Evolutionary conservation across 1,140 invertebrate genomes (phyloP), one percentile per base, ranked within the genome.

Genomic region (Centruroides sculpturatus): DNA sequence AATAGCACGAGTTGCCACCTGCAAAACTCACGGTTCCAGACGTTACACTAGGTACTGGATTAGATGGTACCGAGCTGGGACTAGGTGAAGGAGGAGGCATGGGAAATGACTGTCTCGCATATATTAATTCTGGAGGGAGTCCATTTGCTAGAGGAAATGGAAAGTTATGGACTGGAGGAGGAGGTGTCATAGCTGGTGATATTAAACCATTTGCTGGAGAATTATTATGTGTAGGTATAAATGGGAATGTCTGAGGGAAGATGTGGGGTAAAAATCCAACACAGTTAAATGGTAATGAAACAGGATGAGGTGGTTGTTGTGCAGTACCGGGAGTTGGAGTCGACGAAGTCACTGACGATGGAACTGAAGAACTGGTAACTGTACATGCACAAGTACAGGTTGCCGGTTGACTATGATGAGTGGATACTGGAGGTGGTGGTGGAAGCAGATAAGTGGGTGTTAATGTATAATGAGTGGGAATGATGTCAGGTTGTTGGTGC

Each of bases 11-110:
- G 41, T 41, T 41, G 41, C 58, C 47, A 46, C 35, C 34, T 47
- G 55, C 35, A 23, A 36, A 13, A 50, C 52, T 55, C 35, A 60
- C 47, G 47, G 64, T 59, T 7, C 57, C 57, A 89, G 79, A 72
- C 82, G 83, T 58, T 80, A 74, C 71, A 85, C 79, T 69, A 87
- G 46, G 53, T 61, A 56, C 50, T 34, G 56, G 59, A 61, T 55
- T 59, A 63, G 54, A 54, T 56, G 49, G 64, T 57, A 55, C 55
- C 57, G 52, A 60, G 50, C 13, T 51, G 49, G 59, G 56, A 52
- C 56, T 53, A 47, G 50, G 60, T 60, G 58, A 61, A 56, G 56
- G 56, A 60, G 57, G 50, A 54, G 59, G 61, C 59, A 61, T 35
- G 8, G 54, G 48, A 61, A 56, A 61, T 49, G 56, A 56, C 36